These are phyloP conservation scores for Drepanosiphum platanoidis DNA, from an alignment of 2,888 invertebrate species.

Conservation along the genomic window DNA sequence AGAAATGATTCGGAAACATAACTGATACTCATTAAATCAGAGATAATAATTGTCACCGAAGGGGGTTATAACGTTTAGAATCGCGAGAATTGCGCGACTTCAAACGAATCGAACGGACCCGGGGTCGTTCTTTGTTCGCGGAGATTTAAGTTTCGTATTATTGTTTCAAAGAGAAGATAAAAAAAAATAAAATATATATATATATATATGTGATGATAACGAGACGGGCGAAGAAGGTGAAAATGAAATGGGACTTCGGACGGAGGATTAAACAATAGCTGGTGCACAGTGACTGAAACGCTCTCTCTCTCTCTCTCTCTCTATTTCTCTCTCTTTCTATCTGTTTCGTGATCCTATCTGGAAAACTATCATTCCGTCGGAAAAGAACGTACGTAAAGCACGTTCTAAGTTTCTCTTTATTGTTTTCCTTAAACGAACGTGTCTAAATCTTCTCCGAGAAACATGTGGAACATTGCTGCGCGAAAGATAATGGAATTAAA, in stretches of 20 bases:
- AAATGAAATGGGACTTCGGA: conserved; percentile 50
- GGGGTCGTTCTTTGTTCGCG: conserved; percentile 7
- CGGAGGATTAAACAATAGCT: conserved; percentile 54
- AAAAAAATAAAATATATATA: conserved; percentile 45
- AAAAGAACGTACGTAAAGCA: conserved; percentile 40
- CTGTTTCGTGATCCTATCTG: conserved; percentile 45
- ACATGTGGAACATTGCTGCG: conserved; percentile 13
- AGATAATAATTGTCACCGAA: neutral
- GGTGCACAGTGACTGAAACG: conserved; percentile 24
- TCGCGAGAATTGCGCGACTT: neutral
- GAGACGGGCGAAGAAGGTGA: conserved; percentile 25
- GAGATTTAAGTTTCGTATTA: conserved; percentile 7
- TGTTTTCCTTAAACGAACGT: conserved; percentile 57
- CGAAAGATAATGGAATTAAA: conserved; percentile 38
- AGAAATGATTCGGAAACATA: neutral
- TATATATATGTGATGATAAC: no score
- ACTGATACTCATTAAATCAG: neutral
- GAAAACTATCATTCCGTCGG: conserved; percentile 40
- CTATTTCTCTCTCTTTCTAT: neutral
- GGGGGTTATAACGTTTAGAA: neutral
- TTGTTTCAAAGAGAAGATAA: conserved; percentile 12
- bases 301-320: neutral
- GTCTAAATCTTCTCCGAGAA: conserved; percentile 42
- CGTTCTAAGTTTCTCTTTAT: conserved; percentile 53
- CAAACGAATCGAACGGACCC: neutral